A percentile compares a stretch with the other conserved stretches of the same genome.
Conservation (phyloP, 2,113 vertebrate species). For the Cebus imitator region DNA sequence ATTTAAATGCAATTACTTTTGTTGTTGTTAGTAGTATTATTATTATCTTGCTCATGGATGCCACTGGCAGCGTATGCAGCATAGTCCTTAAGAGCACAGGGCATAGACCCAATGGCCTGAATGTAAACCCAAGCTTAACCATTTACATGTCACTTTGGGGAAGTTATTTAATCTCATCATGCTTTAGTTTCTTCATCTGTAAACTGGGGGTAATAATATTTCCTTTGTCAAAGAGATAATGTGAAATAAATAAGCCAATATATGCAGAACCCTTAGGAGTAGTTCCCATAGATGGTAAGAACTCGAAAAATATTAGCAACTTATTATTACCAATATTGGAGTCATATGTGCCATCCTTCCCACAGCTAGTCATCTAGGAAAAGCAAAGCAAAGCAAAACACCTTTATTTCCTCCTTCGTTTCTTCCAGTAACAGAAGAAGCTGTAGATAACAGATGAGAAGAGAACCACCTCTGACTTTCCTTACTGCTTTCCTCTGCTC, state of each 20-base stretch:
- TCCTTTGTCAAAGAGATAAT: neutral
- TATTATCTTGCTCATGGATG: neutral
- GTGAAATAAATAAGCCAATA: neutral
- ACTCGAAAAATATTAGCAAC: neutral
- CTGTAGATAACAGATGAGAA: neutral
- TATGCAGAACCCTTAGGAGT: neutral
- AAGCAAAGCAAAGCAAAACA: slow-evolving; percentile 3
- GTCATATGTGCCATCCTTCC: neutral
- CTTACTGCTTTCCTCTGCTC: neutral
- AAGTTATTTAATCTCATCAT: neutral
- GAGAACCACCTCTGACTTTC: neutral
- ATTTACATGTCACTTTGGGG: neutral
- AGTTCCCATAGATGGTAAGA: neutral
- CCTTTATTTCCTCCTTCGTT: neutral
- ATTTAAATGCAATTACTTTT: neutral
- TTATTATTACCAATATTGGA: neutral
- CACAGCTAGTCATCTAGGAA: neutral
- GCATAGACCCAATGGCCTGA: neutral
- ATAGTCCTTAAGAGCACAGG: neutral
- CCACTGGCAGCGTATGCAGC: neutral
- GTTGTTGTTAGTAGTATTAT: neutral
- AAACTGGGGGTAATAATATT: neutral
- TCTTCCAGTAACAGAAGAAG: neutral
- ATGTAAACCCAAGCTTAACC: neutral
- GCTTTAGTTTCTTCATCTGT: neutral